phyloP scores from a whole-genome alignment of 35 echinoderm and acorn worm genomes.

The Amphiura filiformis region DNA sequence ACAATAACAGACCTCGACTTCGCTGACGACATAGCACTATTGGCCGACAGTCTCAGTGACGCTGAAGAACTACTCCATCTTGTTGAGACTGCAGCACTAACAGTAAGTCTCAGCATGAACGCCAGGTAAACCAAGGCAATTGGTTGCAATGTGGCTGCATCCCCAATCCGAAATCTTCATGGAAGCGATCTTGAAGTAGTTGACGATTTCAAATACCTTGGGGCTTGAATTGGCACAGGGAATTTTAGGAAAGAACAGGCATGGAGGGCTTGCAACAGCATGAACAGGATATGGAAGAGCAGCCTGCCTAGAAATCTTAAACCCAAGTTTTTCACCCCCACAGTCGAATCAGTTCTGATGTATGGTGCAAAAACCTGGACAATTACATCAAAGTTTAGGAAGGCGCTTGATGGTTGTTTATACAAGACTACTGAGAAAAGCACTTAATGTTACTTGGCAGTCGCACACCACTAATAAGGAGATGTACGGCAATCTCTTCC shows the following conservation, averaged over 20 bases:
- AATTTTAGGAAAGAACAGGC: not conserved
- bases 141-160: not conserved
- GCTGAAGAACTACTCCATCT: not conserved
- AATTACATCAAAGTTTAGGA: not conserved
- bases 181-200: not conserved
- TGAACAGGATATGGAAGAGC: not conserved
- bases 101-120: not conserved
- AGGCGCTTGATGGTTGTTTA: not conserved
- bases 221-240: not conserved
- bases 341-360: not conserved
- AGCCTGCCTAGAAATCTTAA: not conserved
- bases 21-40: not conserved
- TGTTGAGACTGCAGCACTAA: not conserved
- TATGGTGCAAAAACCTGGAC: not conserved
- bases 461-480: too few species aligned
- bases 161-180: not conserved
- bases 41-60: not conserved
- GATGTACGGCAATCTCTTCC: too few species aligned
- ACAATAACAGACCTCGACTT: not conserved
- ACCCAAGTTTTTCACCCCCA: not conserved
- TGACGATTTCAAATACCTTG: not conserved
- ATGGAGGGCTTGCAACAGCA: not conserved
- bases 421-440: too few species aligned
- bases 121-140: not conserved
- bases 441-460: too few species aligned